Evolutionary conservation across 2,113 vertebrate genomes (phyloP).

Genomic region (Charadrius vociferus): DNA sequence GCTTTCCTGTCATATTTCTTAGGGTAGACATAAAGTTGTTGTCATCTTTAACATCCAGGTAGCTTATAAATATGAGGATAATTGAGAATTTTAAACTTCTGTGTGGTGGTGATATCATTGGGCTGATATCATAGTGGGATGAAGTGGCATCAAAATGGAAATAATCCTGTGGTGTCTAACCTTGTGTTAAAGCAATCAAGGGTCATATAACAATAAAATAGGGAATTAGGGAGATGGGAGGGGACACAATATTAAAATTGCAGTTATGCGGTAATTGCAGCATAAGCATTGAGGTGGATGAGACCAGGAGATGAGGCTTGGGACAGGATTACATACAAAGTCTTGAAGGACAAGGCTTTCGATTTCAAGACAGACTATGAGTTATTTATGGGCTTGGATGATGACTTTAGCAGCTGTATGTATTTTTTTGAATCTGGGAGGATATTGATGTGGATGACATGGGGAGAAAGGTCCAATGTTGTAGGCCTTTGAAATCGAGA

Average conservation of each 20-base stretch:
- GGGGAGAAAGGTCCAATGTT: not conserved
- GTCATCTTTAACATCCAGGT: not conserved
- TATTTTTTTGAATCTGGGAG: not conserved
- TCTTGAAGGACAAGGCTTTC: not conserved
- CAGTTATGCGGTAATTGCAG: not conserved
- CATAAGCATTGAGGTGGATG: not conserved
- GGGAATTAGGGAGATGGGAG: not conserved
- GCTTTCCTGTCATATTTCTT: not conserved
- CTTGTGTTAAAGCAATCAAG: not conserved
- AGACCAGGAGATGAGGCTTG: not conserved
- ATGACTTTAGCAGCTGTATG: not conserved
- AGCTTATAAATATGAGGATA: not conserved
- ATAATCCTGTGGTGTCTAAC: not conserved
- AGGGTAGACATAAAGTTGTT: not conserved
- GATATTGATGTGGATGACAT: not conserved
- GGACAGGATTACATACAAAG: not conserved
- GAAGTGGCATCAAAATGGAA: not conserved
- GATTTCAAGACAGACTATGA: not conserved
- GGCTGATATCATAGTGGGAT: not conserved
- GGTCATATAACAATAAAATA: not conserved
- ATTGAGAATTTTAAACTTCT: not conserved
- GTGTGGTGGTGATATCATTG: not conserved
- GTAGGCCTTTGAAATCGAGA: not conserved
- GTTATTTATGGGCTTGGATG: not conserved
- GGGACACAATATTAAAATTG: not conserved